Evolutionary conservation across 2,888 invertebrate species (phyloP), one percentile per base, ranked within the genome.

Genomic region (Uloborus plumipes): DNA sequence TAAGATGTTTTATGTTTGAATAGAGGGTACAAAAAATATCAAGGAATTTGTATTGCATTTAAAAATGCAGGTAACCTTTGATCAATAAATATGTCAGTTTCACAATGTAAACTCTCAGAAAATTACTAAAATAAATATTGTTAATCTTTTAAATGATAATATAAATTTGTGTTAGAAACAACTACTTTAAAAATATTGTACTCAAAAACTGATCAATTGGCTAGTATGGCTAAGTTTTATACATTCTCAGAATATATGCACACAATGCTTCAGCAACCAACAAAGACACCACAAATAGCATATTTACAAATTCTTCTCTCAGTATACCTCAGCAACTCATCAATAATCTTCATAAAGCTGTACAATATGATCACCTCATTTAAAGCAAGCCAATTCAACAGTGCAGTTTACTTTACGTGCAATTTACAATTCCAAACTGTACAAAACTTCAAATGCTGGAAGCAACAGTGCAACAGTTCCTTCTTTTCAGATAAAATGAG

Each of bases 371-470:
- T 14, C 59, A 64, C 39, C 62, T 49, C 61, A 16, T 55, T 65
- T 58, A 49, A 75, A 67, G 58, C 49, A 67, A 65, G 51, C 64
- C 62, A 61, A 61, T 59, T 26, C 26, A 51, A 72, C 58, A 61
- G 53, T 81, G 65, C 70, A 39, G 47, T 55, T 64, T 31, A 39
- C 64, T 51, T 59, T 71, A 20, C 62, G 72, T 72, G 69, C 67
- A 83, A 73, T 53, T 66, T 76, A 83, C 73, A 77, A 73, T 49
- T 69, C 58, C 53, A 61, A 59, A 53, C 83, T 83, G 77, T 83
- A 83, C 82, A 83, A 82, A 81, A 73, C 66, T 66, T 65, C 66
- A 71, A 74, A 67, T 77, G 47, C 73, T 72, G 22, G 67, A 73
- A 58, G 65, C 71, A 76, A 67, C 65, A 47, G 73, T 70, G 59